phyloP scores from a whole-genome alignment of 2,797 vertebrate genomes.

The Notolabrus celidotus region DNA sequence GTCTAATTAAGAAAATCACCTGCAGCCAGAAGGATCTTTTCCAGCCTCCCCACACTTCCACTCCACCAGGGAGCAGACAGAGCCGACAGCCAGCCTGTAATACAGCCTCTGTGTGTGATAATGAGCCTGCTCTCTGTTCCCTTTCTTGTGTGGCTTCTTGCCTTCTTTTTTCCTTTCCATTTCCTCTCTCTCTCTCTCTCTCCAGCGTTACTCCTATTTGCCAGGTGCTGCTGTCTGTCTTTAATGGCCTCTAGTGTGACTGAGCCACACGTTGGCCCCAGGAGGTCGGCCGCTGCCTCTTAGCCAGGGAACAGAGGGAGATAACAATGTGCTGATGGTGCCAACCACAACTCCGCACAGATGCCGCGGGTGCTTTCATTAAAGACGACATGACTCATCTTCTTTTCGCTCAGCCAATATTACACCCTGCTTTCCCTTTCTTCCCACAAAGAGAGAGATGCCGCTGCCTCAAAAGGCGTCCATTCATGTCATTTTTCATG shows the following conservation, averaged over 20 bases:
- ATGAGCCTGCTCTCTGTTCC: constrained; percentile 62
- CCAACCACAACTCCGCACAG: constrained; percentile 64
- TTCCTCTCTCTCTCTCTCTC: constrained; percentile 35
- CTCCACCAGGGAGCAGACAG: constrained; percentile 17
- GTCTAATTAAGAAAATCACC: constrained; percentile 53
- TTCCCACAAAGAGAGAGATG: constrained; percentile 49
- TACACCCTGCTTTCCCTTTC: constrained; percentile 46
- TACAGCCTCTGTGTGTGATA: constrained; percentile 46
- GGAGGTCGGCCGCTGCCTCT: constrained; percentile 66
- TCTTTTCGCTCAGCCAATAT: constrained; percentile 59
- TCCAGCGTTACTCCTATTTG: constrained; percentile 35
- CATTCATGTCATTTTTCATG: constrained; percentile 63
- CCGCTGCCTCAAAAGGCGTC: constrained; percentile 52
- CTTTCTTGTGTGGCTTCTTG: constrained; percentile 41
- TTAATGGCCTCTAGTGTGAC: constrained; percentile 69
- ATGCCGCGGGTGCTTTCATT: constrained; percentile 68
- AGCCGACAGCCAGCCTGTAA: constrained; percentile 39
- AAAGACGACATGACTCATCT: constrained; percentile 73
- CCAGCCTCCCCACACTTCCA: constrained; percentile 10
- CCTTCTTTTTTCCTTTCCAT: constrained; percentile 19
- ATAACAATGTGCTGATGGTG: constrained; percentile 81
- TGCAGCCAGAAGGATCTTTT: constrained; percentile 8
- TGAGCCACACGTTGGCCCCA: constrained; percentile 45
- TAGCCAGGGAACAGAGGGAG: constrained; percentile 64
- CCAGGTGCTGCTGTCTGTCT: constrained; percentile 61